Base-by-base conservation (phyloP, 2,888 invertebrate genomes). In the Dryococelus australis region DNA sequence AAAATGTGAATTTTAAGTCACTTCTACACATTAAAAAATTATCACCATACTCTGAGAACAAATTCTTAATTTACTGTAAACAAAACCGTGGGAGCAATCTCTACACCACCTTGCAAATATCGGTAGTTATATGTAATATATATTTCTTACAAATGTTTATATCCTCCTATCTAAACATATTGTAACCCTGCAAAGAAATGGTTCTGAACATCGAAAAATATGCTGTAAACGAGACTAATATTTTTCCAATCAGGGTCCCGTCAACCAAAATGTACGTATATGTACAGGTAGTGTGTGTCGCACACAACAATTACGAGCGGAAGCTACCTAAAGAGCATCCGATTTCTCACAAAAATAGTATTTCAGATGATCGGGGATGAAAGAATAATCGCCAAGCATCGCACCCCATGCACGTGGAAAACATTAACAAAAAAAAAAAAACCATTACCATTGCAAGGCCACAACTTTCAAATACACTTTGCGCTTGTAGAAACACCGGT, bases 11-110 rank as follows among this genome's bases (percentile, higher is more conserved):
- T 65, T 65, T 65, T 65, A 65, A 20, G 65, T 65, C 16, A 65
- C 65, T 65, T 65, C 65, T 65, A 65, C 65, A 65, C 65, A 65
- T 65, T 65, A 65, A 65, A n/a, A 65, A 65, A 65, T 65, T n/a
- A 65, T 24, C 65, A 65, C 65, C n/a, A 65, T 65, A 65, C n/a
- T 65, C 47, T 47, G 47, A 6, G 47, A 65, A 65, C 20, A 65
- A 65, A 65, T 65, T 65, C 0, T 65, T 65, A 65, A 65, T 16
- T 65, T 65, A n/a, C n/a, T 65, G 65, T n/a, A 65, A 65, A 65
- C 10, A 16, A 65, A 65, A 65, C 65, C 65, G 65, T 65, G 65
- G 65, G 65, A 65, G 65, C 65, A 24, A 12, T 8, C n/a, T 65
- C n/a, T 65, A 65, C 65, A 65, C 65, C 65, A 65, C 65, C 1